Conservation (phyloP, 2,113 vertebrate genomes). For the Budorcas taxicolor region DNA sequence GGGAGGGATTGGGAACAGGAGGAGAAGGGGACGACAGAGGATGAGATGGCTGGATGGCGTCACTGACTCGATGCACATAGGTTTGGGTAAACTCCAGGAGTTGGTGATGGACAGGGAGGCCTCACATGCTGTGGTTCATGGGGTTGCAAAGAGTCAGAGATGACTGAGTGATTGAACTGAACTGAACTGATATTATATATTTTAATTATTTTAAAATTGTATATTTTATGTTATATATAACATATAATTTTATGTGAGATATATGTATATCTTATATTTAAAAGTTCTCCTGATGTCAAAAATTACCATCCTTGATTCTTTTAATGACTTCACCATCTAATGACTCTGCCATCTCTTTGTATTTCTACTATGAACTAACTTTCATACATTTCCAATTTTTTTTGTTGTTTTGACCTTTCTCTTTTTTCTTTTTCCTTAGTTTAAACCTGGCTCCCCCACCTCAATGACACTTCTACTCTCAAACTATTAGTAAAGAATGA, state of each 20-base stretch:
- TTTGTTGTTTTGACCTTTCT: neutral
- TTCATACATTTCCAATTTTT: neutral
- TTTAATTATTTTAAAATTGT: neutral
- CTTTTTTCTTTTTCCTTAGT: neutral
- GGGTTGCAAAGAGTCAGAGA: too few species aligned
- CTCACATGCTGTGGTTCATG: fast-evolving
- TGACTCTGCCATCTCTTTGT: neutral
- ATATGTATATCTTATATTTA: neutral
- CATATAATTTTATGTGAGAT: neutral
- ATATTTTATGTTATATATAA: too few species aligned
- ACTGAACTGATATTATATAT: neutral
- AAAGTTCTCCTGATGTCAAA: neutral
- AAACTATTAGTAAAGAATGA: too few species aligned
- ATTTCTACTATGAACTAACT: neutral
- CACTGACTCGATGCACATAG: fast-evolving
- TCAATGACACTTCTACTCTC: neutral
- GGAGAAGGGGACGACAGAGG: too few species aligned
- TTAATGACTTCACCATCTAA: neutral
- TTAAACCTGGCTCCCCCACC: fast-evolving
- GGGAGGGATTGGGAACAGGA: too few species aligned
- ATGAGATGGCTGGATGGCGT: too few species aligned
- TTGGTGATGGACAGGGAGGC: too few species aligned
- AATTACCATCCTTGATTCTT: neutral
- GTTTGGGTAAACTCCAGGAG: too few species aligned
- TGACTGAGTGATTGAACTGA: too few species aligned